These are phyloP conservation scores for Siniperca chuatsi DNA, from an alignment of 2,113 vertebrate genomes.

Conservation along the genomic window DNA sequence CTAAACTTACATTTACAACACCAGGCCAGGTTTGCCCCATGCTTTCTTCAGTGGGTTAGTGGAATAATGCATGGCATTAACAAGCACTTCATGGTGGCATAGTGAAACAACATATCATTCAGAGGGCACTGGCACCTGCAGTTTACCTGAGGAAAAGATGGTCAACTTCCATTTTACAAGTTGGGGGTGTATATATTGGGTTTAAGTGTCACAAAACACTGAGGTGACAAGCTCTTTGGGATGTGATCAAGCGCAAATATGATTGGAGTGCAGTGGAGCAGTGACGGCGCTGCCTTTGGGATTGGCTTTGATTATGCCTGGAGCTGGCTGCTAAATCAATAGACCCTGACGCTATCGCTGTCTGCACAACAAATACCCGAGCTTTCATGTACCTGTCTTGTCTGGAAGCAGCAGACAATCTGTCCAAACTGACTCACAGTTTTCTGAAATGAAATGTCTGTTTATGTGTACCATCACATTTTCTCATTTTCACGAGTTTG, in stretches of 20 bases:
- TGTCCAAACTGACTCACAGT: slow-evolving; percentile 31
- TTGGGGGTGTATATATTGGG: slow-evolving; percentile 65
- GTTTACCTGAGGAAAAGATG: slow-evolving; percentile 68
- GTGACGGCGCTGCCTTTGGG: slow-evolving; percentile 67
- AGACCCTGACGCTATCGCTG: slow-evolving; percentile 68
- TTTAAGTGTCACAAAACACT: slow-evolving; percentile 76
- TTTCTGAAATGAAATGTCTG: slow-evolving; percentile 10
- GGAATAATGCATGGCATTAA: slow-evolving; percentile 41
- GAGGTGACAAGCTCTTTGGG: slow-evolving; percentile 77
- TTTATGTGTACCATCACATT: slow-evolving; percentile 5
- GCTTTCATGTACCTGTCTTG: slow-evolving; percentile 55
- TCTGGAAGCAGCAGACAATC: slow-evolving; percentile 47
- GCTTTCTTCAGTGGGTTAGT: slow-evolving; percentile 22
- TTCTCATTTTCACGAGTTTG: neutral
- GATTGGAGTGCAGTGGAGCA: slow-evolving; percentile 77
- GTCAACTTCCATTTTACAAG: slow-evolving; percentile 75
- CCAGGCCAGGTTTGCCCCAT: slow-evolving; percentile 1
- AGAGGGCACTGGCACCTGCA: slow-evolving; percentile 48
- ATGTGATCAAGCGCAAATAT: slow-evolving; percentile 79
- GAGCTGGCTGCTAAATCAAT: slow-evolving; percentile 78
- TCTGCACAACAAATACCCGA: slow-evolving; percentile 57
- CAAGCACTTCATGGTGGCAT: neutral
- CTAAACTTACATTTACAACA: slow-evolving; percentile 20
- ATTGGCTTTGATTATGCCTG: slow-evolving; percentile 76
- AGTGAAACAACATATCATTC: slow-evolving; percentile 40